Conservation (phyloP, 2,113 vertebrate species). For the Piaya cayana region DNA sequence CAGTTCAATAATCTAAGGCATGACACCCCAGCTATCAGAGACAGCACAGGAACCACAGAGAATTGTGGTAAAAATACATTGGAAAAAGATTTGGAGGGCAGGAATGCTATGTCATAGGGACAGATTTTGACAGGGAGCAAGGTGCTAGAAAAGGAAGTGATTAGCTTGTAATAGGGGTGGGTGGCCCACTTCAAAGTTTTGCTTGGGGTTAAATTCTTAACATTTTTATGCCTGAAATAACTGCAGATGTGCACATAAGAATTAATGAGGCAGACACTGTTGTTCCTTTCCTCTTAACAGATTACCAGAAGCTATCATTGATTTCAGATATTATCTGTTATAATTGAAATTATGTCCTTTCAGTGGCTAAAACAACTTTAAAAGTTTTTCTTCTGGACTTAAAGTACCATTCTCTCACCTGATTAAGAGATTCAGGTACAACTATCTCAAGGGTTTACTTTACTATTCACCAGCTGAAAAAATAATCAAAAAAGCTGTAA, state of each 20-base stretch:
- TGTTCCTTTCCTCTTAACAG: slow-evolving; percentile 27
- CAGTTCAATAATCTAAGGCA: background rate
- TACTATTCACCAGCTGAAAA: background rate
- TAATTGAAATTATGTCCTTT: slow-evolving; percentile 1
- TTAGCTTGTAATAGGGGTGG: background rate
- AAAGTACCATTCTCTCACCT: background rate
- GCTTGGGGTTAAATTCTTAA: background rate
- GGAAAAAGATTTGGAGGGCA: background rate
- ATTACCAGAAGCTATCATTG: slow-evolving; percentile 29
- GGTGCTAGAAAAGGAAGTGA: background rate
- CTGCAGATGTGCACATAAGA: background rate
- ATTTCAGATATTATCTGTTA: slow-evolving; percentile 36
- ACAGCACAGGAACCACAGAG: background rate
- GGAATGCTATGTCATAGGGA: background rate
- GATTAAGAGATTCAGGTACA: background rate
- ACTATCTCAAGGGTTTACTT: background rate
- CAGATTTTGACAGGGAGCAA: background rate
- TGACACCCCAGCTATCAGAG: background rate
- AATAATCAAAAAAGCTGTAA: background rate
- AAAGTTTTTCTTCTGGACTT: background rate
- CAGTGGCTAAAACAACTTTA: background rate
- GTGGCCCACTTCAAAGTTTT: background rate
- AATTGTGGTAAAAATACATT: background rate
- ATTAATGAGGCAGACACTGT: slow-evolving; percentile 16
- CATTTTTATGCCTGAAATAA: slow-evolving; percentile 26